Evolutionary conservation across 1,140 invertebrate species (phyloP), one percentile per base, ranked within the genome.

Genomic region (Aethina tumida): DNA sequence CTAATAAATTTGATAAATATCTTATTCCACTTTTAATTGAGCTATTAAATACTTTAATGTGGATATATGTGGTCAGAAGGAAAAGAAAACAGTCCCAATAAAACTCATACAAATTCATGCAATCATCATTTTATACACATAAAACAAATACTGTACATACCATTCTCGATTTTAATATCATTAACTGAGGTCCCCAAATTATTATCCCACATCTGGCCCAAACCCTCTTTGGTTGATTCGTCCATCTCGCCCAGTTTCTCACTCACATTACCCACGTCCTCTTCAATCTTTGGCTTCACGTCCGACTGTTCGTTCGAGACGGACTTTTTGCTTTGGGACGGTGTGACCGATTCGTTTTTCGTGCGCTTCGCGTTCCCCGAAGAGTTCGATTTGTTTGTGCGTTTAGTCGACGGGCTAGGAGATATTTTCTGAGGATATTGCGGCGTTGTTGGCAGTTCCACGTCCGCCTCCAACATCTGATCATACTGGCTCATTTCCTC

Each of bases 401-500:
- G 37, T 35, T 37, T 49, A 17, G 39, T 41, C 26, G 35, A 24
- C 4, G 35, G 39, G 22, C 37, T 15, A 8, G 40, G 34, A 9
- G 45, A 42, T 7, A 36, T 34, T 32, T 38, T 40, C 10, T 30
- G 21, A 22, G 49, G 37, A 8, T 24, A 22, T 30, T 24, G 43
- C 2, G 34, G 25, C 24, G 44, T 43, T 3, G 17, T 33, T 12
- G 47, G 41, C 31, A 50, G 28, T 17, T 48, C 48, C 8, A 43
- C 39, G 22, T 50, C 45, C 9, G 36, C 40, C 41, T 53, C 51
- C 17, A 53, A 50, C 4, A 50, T 13, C 15, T 53, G 42, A 25
- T 35, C 44, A 22, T 49, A 52, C 14, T 33, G 40, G 9, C 13
- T 9, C 9, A 52, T 33, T 24, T 55, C 53, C 2, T 50, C 45